Evolutionary conservation across 2,113 vertebrate genomes (phyloP), one percentile per base, ranked within the genome.

Genomic region (Trichomycterus rosablanca): DNA sequence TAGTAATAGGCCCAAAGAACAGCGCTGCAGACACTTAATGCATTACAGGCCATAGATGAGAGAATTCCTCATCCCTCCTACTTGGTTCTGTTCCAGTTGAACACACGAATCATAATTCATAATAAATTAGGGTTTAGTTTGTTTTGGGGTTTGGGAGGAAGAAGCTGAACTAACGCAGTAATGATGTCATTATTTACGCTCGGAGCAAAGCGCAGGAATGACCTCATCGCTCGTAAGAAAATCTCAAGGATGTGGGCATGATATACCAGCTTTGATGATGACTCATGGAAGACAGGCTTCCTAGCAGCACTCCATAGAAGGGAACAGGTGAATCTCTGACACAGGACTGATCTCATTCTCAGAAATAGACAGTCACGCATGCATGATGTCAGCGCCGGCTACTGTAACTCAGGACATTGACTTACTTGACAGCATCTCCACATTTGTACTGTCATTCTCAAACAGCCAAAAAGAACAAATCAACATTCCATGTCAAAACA

Each of bases 241-340:
- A 51, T 22, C 12, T 43, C 9, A 52, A 43, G 23, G 94, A 92
- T 48, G 97, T 97, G 93, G 95, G 93, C 98, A 84, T 34, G 50
- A 22, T 40, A 22, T 40, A n/a, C 52, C 42, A 37, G 24, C 20
- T 16, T 3, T 5, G 20, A 40, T 8, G 30, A 28, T 45, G 37
- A 46, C 22, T 37, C 20, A 0, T 62, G 19, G 5, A 44, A 20
- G 35, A 19, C 11, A 11, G n/a, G 11, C 15, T 11, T n/a, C 40
- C 39, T 14, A 22, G 62, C 51, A 34, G 10, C 8, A 8, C 23
- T 15, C 60, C 35, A 35, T 66, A 50, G 50, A 66, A 71, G 44
- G 34, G 2, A 57, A n/a, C n/a, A 15, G 3, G 55, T 22, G 46
- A 59, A 48, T 63, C 24, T 49, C 30, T 5, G 24, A 42, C n/a